A percentile compares a stretch with the other conserved stretches of the same genome.
phyloP scores from a whole-genome alignment of 2,888 invertebrate species.

The Heliconius hortense region DNA sequence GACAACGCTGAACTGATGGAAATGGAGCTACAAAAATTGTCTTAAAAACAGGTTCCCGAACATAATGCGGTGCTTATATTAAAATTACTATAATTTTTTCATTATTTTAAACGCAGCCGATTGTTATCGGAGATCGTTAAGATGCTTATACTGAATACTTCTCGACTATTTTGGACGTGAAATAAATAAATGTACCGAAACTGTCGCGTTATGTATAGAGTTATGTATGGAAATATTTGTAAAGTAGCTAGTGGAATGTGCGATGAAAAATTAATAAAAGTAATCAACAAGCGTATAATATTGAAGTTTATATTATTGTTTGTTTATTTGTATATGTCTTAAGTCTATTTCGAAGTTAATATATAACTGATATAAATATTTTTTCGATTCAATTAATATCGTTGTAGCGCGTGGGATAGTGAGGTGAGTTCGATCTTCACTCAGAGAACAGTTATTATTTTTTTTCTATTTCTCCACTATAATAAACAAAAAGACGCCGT shows the following conservation, averaged over 20 bases:
- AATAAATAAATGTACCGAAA: slow-evolving; percentile 16
- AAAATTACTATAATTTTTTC: slow-evolving; percentile 36
- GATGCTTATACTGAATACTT: slow-evolving; percentile 26
- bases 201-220: not conserved
- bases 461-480: too few species aligned
- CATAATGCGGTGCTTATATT: slow-evolving; percentile 34
- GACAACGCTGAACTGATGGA: slow-evolving; percentile 41
- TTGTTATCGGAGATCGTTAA: slow-evolving; percentile 27
- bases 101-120: slow-evolving; percentile 30
- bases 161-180: slow-evolving; percentile 19
- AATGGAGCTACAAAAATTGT: slow-evolving; percentile 35
- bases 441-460: too few species aligned
- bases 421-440: too few species aligned
- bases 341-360: not conserved
- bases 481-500: too few species aligned
- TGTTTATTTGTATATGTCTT: not conserved
- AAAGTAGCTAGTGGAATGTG: not conserved
- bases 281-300: not conserved
- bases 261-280: not conserved
- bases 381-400: too few species aligned
- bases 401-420: too few species aligned
- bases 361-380: not conserved
- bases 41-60: slow-evolving; percentile 23
- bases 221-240: slow-evolving; percentile 1
- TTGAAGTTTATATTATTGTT: not conserved